Evolutionary conservation across 2,797 vertebrate species (phyloP).

Genomic region (Sternotherus odoratus): DNA sequence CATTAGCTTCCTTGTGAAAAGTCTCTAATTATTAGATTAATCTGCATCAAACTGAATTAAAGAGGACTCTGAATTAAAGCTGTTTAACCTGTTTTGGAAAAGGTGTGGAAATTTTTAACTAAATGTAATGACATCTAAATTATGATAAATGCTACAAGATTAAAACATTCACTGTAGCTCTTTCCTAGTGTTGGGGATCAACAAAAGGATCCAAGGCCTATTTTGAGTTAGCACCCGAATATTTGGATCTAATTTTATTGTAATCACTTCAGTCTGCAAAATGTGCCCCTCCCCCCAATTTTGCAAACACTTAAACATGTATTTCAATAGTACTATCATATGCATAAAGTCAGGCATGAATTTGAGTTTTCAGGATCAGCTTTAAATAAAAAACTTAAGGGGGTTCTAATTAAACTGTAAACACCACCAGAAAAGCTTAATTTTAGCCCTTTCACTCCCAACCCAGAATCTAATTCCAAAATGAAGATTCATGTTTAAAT

Average conservation of each 20-base stretch:
- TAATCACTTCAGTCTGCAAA: neutral
- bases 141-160: neutral
- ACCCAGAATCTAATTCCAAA: neutral
- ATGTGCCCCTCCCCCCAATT: neutral
- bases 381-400: neutral
- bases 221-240: neutral
- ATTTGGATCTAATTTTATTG: neutral
- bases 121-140: neutral
- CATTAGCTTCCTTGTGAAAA: neutral
- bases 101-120: neutral
- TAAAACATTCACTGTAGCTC: neutral
- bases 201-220: neutral
- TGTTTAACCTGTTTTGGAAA: conserved; percentile 15
- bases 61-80: conserved; percentile 38
- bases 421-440: neutral
- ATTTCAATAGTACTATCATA: neutral
- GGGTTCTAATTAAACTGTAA: neutral
- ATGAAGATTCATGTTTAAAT: neutral
- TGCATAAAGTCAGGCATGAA: neutral
- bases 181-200: neutral
- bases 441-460: neutral
- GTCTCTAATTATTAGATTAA: conserved; percentile 12
- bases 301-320: neutral
- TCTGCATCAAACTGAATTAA: conserved; percentile 26
- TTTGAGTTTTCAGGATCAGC: neutral